Conservation (phyloP, 2,797 vertebrate species). For the Sebastes steindachneri region DNA sequence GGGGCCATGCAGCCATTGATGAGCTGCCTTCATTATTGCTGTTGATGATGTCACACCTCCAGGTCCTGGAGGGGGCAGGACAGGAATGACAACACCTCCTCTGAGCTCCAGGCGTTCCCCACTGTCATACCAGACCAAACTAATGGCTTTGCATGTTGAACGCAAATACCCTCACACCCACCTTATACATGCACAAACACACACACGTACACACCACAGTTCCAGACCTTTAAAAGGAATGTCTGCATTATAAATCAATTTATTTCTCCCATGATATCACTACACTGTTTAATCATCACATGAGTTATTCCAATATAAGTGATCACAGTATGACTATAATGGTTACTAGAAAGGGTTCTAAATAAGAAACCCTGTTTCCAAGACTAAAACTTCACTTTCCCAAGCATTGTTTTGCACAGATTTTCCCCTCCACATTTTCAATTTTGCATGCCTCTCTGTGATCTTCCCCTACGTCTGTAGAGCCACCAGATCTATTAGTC, state of each 20-base stretch:
- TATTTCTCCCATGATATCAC: neutral
- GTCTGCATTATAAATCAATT: neutral
- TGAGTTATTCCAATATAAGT: neutral
- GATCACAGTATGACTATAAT: neutral
- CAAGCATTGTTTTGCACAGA: neutral
- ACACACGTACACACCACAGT: neutral
- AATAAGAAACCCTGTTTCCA: neutral
- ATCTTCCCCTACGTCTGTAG: neutral
- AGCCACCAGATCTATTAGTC: slow-evolving; percentile 40
- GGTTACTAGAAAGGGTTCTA: neutral
- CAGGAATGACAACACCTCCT: slow-evolving; percentile 70
- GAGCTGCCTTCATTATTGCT: slow-evolving; percentile 79
- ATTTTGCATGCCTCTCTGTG: slow-evolving; percentile 21
- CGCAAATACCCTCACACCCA: slow-evolving; percentile 28
- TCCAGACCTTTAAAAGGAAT: neutral
- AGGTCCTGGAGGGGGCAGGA: slow-evolving; percentile 58
- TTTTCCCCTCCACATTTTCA: slow-evolving; percentile 25
- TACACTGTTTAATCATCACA: neutral
- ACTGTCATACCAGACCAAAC: slow-evolving; percentile 50
- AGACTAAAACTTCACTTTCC: neutral
- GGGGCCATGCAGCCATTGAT: slow-evolving; percentile 68
- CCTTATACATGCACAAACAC: neutral
- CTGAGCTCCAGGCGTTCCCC: slow-evolving; percentile 52
- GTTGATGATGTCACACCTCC: slow-evolving; percentile 82
- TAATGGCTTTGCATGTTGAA: slow-evolving; percentile 53